Evolutionary conservation across 35 echinoderm and acorn worm species (phyloP), one percentile per base, ranked within the genome.

Genomic region (Heliocidaris tuberculata): DNA sequence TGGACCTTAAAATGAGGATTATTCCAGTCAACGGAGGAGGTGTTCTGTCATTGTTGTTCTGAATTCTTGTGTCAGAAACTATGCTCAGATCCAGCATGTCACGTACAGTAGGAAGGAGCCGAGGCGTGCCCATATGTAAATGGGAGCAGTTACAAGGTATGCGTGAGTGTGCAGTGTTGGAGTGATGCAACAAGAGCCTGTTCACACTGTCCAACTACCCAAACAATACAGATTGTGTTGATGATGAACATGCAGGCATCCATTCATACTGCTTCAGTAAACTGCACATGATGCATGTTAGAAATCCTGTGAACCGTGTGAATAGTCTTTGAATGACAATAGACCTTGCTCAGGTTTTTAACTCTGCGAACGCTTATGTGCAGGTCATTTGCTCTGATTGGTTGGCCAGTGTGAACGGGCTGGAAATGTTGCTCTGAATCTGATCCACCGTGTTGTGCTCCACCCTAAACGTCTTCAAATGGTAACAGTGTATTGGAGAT

Each of bases 201-300:
- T 78, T 78, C 65, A 78, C 65, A 21, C 15, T 78, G 65, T 24
- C 65, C 27, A 71, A 24, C 65, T 78, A 78, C 27, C 21, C 27
- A 78, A 27, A 78, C 65, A 78, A 78, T 78, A 78, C 27, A 78
- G 65, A 78, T 78, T 78, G 65, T 78, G 27, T 78, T 78, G 65
- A 78, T 78, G 65, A 78, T 78, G 65, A 78, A 78, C 65, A 78
- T 24, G 65, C 65, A 78, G 65, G 65, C 65, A 78, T n/a, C 65
- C 17, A 27, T 78, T 5, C 52, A 56, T n/a, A 78, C 65, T 78
- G 65, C 65, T n/a, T 56, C 21, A 4, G 65, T 78, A 2, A 78
- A 78, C 65, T 21, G 65, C 27, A n/a, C 65, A 78, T n/a, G 65
- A 5, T 7, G 15, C 52, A 6, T 27, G 65, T 78, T 78, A n/a